Percentiles rank a stretch among this genome's conserved stretches.
Conservation (phyloP, 2,797 vertebrate genomes). For the Holocentrus rufus region DNA sequence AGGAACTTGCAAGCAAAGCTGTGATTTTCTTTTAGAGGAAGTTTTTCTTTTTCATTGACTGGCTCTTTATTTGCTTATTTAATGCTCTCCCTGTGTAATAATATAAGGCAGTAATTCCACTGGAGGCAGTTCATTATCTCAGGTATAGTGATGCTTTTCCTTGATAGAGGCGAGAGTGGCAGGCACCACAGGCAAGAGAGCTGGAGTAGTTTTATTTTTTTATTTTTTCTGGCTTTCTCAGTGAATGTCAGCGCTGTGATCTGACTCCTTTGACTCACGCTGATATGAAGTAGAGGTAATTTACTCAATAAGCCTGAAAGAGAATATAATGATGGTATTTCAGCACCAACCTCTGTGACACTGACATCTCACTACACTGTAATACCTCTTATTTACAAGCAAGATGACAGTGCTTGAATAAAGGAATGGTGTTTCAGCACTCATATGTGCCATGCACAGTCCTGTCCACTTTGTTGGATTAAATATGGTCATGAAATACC, state of each 20-base stretch:
- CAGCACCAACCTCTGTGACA: not conserved
- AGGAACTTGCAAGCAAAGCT: not conserved
- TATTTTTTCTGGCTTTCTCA: not conserved
- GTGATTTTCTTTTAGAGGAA: not conserved
- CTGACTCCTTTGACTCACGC: not conserved
- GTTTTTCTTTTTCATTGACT: not conserved
- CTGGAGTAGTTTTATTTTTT: not conserved
- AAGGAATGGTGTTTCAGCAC: not conserved
- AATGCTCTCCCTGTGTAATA: not conserved
- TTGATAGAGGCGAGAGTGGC: not conserved
- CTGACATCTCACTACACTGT: slow-evolving; percentile 8
- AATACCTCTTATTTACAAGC: slow-evolving; percentile 1
- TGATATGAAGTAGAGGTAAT: not conserved
- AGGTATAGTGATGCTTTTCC: not conserved
- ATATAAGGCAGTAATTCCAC: not conserved
- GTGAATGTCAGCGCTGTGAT: not conserved
- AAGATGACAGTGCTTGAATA: slow-evolving; percentile 8
- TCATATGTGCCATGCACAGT: not conserved
- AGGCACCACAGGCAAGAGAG: not conserved
- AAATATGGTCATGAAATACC: not conserved
- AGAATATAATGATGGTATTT: not conserved
- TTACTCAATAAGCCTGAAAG: not conserved
- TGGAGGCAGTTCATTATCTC: not conserved
- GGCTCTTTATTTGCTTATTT: not conserved
- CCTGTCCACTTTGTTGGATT: not conserved